phyloP scores from a whole-genome alignment of 1,140 invertebrate species.

The Eubasilissa regina region DNA sequence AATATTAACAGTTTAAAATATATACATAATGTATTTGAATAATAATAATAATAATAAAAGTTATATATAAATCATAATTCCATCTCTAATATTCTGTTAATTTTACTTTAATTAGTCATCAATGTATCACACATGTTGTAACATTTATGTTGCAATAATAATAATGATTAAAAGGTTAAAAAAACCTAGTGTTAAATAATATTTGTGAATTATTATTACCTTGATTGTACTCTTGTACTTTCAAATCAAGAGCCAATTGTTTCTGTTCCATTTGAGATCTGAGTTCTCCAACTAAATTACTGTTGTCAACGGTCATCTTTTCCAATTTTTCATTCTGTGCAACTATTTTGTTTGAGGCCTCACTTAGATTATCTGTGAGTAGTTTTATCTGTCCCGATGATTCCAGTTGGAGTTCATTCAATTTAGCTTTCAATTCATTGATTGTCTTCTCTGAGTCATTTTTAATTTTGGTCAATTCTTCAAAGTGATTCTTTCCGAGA shows the following conservation, averaged over 20 bases:
- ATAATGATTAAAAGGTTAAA: conserved; percentile 23
- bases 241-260: conserved; percentile 69
- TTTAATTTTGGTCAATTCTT: conserved; percentile 67
- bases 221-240: conserved; percentile 70
- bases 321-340: conserved; percentile 70
- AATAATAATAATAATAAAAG: no score
- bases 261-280: conserved; percentile 69
- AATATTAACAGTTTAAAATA: no score
- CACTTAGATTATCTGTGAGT: conserved; percentile 66
- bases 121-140: no score
- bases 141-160: neutral
- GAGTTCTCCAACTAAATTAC: conserved; percentile 67
- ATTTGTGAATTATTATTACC: conserved; percentile 62
- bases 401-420: conserved; percentile 68
- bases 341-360: conserved; percentile 69
- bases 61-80: no score
- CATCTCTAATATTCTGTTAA: no score
- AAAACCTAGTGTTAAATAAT: conserved; percentile 9
- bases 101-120: no score
- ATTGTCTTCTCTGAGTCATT: conserved; percentile 68
- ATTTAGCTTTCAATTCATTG: conserved; percentile 69
- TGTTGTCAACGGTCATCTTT: conserved; percentile 69
- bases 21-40: neutral
- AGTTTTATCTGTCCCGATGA: conserved; percentile 69
- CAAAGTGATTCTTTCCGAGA: conserved; percentile 69